Base-by-base conservation (phyloP, 37 sponge, comb jelly and placozoan species). In the Aplysina aerophoba region DNA sequence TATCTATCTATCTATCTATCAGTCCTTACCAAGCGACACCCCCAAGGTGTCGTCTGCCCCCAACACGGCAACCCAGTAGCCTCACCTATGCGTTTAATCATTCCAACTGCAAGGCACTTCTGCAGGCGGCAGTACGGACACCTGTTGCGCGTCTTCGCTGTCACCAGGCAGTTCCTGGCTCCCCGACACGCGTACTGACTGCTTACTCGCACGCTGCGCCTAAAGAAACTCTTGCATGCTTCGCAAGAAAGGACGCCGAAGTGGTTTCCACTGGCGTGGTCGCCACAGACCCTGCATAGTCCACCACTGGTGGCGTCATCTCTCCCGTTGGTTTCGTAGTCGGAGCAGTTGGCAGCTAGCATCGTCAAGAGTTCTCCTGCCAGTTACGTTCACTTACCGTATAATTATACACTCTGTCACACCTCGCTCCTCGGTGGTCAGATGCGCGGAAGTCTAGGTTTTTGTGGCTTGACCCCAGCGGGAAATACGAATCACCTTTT, bases 191-290 rank as follows among this genome's bases (percentile, higher is more conserved):
- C 85, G 62, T 95, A 97, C 56, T 86, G 88, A 22, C 90, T 91
- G 71, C 79, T 91, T 37, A 89, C 88, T 6, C 98, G 91, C n/a
- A 95, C 90, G 44, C 94, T 95, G 19, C 98, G 80, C 21, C 96
- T 86, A 62, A 97, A 97, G 96, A 97, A 97, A 59, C 94, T 93
- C 92, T 97, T 97, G 88, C 98, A 97, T 0, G 96, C 98, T 73
- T 97, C 98, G 74, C 98, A 97, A 60, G 87, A 91, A 39, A 88
- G 66, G 33, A 95, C 96, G 0, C 98, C 98, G 55, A 95, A 97
- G 78, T 97, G 98, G 66, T 93, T 95, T 15, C 98, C 98, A 2
- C 94, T 87, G 71, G 98, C 90, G 15, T 79, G 81, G 83, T 97
- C 98, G 4, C 89, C 90, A 80, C 98, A 97, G 59, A 97, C 94